These are phyloP conservation scores for Oryzias sinensis DNA, from an alignment of 2,797 vertebrate genomes.

Conservation along the genomic window DNA sequence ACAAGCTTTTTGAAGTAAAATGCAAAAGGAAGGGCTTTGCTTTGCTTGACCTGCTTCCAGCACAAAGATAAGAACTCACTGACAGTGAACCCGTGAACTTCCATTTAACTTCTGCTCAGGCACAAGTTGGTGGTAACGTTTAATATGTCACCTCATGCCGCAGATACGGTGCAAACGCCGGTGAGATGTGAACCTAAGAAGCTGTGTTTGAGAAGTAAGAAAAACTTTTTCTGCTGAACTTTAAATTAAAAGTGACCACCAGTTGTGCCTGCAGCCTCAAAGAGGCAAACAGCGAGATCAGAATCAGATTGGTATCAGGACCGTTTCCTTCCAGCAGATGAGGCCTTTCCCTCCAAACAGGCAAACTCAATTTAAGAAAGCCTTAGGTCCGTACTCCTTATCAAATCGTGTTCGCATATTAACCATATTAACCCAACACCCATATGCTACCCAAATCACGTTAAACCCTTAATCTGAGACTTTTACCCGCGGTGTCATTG, in stretches of 20 bases:
- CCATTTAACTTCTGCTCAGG: constrained; percentile 25
- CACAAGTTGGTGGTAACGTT: constrained; percentile 15
- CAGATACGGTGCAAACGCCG: constrained; percentile 13
- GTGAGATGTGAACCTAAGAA: constrained; percentile 2
- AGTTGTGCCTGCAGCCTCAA: constrained; percentile 3
- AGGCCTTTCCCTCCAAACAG: constrained; percentile 15
- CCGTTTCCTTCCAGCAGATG: constrained; percentile 9
- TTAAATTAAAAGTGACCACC: constrained; percentile 11
- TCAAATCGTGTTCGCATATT: constrained; percentile 31
- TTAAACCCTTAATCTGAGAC: constrained; percentile 49
- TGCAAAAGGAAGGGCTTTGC: background rate
- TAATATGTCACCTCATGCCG: constrained; percentile 10
- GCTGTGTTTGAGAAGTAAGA: background rate
- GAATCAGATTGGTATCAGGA: constrained; percentile 31
- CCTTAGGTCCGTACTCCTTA: constrained; percentile 32
- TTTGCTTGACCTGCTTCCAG: constrained; percentile 2
- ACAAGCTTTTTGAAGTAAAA: background rate
- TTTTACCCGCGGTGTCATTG: constrained; percentile 46
- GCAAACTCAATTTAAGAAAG: constrained; percentile 30
- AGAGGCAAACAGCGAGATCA: constrained; percentile 7
- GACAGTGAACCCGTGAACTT: constrained; percentile 24
- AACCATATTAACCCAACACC: constrained; percentile 30
- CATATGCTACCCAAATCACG: constrained; percentile 43
- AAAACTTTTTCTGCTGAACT: constrained; percentile 1
- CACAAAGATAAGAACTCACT: background rate